Conservation (phyloP, 2,888 invertebrate genomes). For the Patella ulyssiponensis region DNA sequence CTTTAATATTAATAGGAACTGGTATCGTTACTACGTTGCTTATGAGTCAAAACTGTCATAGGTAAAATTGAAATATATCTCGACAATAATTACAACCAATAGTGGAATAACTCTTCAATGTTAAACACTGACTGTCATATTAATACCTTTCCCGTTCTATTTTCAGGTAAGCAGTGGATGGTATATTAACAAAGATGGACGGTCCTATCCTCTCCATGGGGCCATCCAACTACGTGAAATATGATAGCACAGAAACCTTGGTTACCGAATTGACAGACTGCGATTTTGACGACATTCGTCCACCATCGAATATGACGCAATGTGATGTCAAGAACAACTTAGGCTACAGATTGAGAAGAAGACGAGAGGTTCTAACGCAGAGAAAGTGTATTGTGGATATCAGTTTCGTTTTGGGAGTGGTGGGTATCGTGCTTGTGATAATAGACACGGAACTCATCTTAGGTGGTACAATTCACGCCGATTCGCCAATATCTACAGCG, state of each 20-base stretch:
- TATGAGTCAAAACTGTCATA: no score
- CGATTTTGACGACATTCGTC: slow-evolving; percentile 31
- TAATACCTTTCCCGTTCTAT: background rate
- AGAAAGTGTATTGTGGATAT: slow-evolving; percentile 57
- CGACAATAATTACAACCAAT: no score
- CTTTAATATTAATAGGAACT: no score
- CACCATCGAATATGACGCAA: slow-evolving; percentile 17
- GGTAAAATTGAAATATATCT: no score
- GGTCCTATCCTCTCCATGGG: slow-evolving; percentile 34
- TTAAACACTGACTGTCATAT: no score
- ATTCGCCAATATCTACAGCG: slow-evolving; percentile 46
- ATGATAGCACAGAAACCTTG: slow-evolving; percentile 56
- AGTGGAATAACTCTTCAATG: no score
- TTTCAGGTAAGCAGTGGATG: slow-evolving; percentile 1
- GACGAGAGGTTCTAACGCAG: slow-evolving; percentile 54
- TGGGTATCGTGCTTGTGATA: slow-evolving; percentile 52
- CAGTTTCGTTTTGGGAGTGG: slow-evolving; percentile 48
- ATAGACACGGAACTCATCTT: slow-evolving; percentile 57
- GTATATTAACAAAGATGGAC: slow-evolving; percentile 21
- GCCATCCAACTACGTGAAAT: slow-evolving; percentile 47
- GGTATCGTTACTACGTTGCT: no score
- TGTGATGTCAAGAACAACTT: slow-evolving; percentile 44
- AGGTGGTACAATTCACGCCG: slow-evolving; percentile 37
- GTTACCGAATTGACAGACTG: slow-evolving; percentile 47
- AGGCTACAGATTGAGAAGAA: slow-evolving; percentile 53